Base-by-base conservation (phyloP, 2,113 vertebrate genomes). In the Takifugu bimaculatus region DNA sequence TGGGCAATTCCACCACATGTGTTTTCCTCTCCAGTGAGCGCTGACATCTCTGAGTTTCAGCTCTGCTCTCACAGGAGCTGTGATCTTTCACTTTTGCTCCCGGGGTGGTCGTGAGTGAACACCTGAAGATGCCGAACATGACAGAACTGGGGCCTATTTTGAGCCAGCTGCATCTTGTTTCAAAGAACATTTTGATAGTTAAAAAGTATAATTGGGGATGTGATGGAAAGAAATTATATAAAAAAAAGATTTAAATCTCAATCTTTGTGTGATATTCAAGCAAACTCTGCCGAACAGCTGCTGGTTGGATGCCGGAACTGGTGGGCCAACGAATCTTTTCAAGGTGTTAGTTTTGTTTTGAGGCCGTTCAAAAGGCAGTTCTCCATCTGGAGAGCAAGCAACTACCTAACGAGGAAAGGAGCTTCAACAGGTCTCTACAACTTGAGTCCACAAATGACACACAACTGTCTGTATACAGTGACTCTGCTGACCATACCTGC, bases 281-380 rank as follows among this genome's bases (percentile, higher is more conserved):
- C 32, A 35, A 35, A 35, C 32, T 1, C 6, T 45, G 5, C 35
- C 10, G 52, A 63, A 70, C 76, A 84, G 59, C 60, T 84, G 76
- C 54, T 26, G 2, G 51, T 59, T 32, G 51, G 51, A 12, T 1
- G 50, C 43, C 6, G 63, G 74, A 80, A 82, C 68, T 20, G 2
- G n/a, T 65, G 56, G 0, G 39, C 53, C n/a, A 39, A 51, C 26
- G 15, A 49, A 20, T 63, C 14, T n/a, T 60, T 60, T 35, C 48
- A 71, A 79, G 62, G 68, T 80, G 77, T 77, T 70, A 77, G 32
- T 79, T 81, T 59, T 60, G 73, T 55, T 76, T 75, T 54, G 3
- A 13, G 9, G 13, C 29, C 2, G 32, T 5, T 35, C 32, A 6
- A 5, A 35, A 35, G 32, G 32, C 32, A 5, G 32, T 6, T 35